Base-by-base conservation (phyloP, 2,888 invertebrate species). In the Folsomia candida region DNA sequence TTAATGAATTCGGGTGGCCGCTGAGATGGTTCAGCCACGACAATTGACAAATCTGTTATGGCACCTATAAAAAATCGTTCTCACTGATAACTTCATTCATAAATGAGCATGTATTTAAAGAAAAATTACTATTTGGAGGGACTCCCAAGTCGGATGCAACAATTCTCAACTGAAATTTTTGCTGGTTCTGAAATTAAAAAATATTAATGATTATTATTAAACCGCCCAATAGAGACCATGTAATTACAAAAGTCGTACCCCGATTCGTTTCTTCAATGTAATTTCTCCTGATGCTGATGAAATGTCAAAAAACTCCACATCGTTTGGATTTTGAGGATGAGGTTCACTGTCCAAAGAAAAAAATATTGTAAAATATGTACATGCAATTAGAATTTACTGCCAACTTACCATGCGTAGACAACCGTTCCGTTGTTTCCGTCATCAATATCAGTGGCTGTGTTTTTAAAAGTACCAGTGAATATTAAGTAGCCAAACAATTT, bases 371-470 rank as follows among this genome's bases (percentile, higher is more conserved):
- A n/a, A n/a, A n/a, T n/a, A n/a, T n/a, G n/a, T n/a, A n/a, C n/a
- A n/a, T n/a, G n/a, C n/a, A n/a, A n/a, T n/a, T n/a, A n/a, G n/a
- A n/a, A n/a, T n/a, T n/a, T n/a, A n/a, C n/a, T n/a, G n/a, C n/a
- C n/a, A n/a, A n/a, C n/a, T n/a, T n/a, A n/a, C n/a, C n/a, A n/a
- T n/a, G n/a, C 83, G 83, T 94, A 96, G 75, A 88, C 87, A 14
- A 96, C 88, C 80, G 90, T 89, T 71, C 94, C 93, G 85, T 97
- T 97, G 82, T 91, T 89, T 18, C 94, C 93, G 81, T 94, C 92
- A 82, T 97, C 96, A 78, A 93, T 90, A 83, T 94, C 95, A 29
- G 93, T 94, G 20, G 95, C 94, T 72, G n/a, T n/a, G n/a, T n/a
- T n/a, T n/a, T n/a, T n/a, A n/a, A n/a, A n/a, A n/a, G n/a, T n/a